Evolutionary conservation across 2,797 vertebrate species (phyloP).

Genomic region (Allochrocebus solatus): DNA sequence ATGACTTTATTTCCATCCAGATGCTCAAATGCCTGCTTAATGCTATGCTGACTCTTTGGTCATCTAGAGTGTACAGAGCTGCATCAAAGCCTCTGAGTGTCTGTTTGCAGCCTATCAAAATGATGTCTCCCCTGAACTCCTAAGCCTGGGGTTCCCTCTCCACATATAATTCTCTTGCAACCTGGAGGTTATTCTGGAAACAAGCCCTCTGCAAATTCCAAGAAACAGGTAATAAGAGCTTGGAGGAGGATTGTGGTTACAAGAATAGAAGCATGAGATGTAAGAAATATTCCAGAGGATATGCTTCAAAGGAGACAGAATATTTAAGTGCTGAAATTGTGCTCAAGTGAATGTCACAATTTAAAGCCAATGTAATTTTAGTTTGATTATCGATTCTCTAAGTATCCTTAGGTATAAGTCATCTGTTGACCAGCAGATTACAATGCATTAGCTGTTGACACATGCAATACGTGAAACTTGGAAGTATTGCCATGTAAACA

Average conservation of each 20-base stretch:
- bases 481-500: not conserved
- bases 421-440: not conserved
- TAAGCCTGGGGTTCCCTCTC: not conserved
- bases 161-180: not conserved
- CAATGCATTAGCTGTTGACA: not conserved
- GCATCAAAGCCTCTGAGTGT: not conserved
- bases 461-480: not conserved
- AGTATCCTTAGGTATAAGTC: not conserved
- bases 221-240: not conserved
- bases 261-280: not conserved
- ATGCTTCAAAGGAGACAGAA: not conserved
- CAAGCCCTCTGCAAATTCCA: not conserved
- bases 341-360: not conserved
- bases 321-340: not conserved
- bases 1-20: not conserved
- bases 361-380: not conserved
- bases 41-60: not conserved
- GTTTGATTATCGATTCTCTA: not conserved
- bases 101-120: not conserved
- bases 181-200: not conserved
- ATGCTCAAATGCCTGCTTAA: not conserved
- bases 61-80: not conserved
- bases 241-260: not conserved
- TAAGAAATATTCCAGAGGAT: not conserved
- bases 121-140: not conserved